Conservation (phyloP, 2,113 vertebrate genomes). For the Nerophis ophidion region DNA sequence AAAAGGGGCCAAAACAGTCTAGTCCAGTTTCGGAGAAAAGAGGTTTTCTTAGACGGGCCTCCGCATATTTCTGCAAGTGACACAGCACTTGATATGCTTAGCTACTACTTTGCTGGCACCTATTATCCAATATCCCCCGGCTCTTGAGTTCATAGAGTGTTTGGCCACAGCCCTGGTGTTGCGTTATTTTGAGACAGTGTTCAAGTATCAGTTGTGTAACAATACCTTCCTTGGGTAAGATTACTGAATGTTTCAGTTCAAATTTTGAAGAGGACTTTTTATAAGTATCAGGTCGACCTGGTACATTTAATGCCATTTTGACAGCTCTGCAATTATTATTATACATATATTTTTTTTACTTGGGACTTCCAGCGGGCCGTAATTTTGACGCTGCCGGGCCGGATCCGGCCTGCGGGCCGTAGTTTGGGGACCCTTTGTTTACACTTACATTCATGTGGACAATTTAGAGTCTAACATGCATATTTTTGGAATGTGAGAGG, state of each 20-base stretch:
- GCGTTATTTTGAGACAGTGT: conserved; percentile 7
- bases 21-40: neutral
- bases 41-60: neutral
- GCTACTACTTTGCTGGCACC: conserved; percentile 7
- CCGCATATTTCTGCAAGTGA: neutral
- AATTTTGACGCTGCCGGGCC: no score
- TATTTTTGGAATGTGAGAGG: no score
- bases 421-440: no score
- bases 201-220: neutral
- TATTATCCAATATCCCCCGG: neutral
- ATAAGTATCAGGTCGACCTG: neutral
- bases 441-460: no score
- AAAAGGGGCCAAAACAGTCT: neutral
- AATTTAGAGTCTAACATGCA: no score
- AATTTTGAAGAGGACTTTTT: neutral
- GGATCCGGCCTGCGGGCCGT: no score
- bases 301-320: neutral
- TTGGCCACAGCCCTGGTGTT: conserved; percentile 7
- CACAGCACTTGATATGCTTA: neutral
- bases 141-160: conserved; percentile 6
- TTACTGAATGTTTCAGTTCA: neutral
- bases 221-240: neutral
- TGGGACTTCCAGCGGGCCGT: no score
- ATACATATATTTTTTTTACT: no score
- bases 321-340: no score